These are phyloP conservation scores for Epizoanthus rinbou DNA, from an alignment of 92 coral and sea anemone species.

Conservation along the genomic window DNA sequence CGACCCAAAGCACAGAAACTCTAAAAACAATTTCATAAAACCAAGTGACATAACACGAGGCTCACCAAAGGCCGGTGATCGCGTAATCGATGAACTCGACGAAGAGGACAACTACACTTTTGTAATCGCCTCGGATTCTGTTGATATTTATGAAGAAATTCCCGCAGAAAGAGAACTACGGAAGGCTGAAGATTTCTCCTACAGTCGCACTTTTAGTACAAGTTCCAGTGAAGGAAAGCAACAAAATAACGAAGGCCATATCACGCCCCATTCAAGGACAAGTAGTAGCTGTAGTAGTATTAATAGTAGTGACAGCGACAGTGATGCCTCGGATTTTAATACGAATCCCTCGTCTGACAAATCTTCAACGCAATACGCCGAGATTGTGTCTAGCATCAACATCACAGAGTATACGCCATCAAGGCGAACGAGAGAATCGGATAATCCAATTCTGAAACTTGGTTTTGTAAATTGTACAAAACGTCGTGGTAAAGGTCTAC, in stretches of 20 bases:
- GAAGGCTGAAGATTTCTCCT: slow-evolving; percentile 16
- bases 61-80: slow-evolving; percentile 22
- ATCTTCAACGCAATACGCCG: slow-evolving; percentile 76
- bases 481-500: slow-evolving; percentile 37
- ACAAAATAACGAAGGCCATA: slow-evolving; percentile 19
- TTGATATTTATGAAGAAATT: slow-evolving; percentile 85
- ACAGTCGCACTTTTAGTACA: slow-evolving; percentile 66
- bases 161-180: slow-evolving; percentile 68
- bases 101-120: slow-evolving; percentile 26
- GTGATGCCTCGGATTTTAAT: slow-evolving; percentile 7
- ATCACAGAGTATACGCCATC: slow-evolving; percentile 65
- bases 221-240: slow-evolving; percentile 37
- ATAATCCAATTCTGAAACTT: slow-evolving; percentile 88
- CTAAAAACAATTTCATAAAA: slow-evolving; percentile 12
- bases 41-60: slow-evolving; percentile 23
- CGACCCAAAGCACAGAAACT: slow-evolving; percentile 28
- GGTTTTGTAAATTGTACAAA: slow-evolving; percentile 62
- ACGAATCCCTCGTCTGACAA: slow-evolving; percentile 47
- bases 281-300: slow-evolving; percentile 33
- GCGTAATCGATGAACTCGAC: slow-evolving; percentile 21
- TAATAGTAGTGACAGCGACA: slow-evolving; percentile 22
- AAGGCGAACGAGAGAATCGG: slow-evolving; percentile 91
- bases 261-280: slow-evolving; percentile 12
- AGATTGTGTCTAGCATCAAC: slow-evolving; percentile 63
- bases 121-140: slow-evolving; percentile 53